Base-by-base conservation (phyloP, 2,113 vertebrate species). In the Macaca mulatta region DNA sequence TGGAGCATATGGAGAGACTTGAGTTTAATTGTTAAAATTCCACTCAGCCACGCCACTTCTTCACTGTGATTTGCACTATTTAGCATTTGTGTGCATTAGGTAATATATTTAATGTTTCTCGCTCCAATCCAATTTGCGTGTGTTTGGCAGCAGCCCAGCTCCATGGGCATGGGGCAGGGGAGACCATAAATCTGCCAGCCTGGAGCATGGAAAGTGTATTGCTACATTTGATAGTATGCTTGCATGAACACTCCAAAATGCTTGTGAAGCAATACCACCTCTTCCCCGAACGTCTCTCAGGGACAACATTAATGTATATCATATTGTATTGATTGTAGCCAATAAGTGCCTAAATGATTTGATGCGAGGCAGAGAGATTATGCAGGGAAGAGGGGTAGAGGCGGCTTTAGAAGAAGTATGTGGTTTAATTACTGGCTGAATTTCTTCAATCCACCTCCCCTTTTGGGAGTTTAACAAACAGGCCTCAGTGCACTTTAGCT, bases 381-480 rank as follows among this genome's bases (percentile, higher is more conserved):
- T 98, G 98, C 97, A 93, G 79, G 97, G 92, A 97, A 97, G 97
- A 97, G 89, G 93, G 96, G 97, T 72, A 97, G 97, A 97, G 93
- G 97, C 97, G 94, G 96, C 98, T 97, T 97, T 97, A 97, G 89
- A 99, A 99, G 98, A 98, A 98, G 98, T 98, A 98, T 98, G 98
- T 80, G 98, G 98, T 99, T 99, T 99, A 98, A 99, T 99, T 99
- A 99, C 98, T 97, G 98, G 98, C 98, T 99, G 98, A 98, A 98
- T 98, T 98, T 98, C 22, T 1, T 97, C 98, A 97, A 98, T 98
- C 98, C 97, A 6, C 96, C 95, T 96, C 97, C 98, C 98, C 98
- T 97, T 98, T 89, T 30, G 98, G 99, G 98, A 99, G 98, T 99
- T 99, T 99, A 99, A 99, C 99, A 99, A 99, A 99, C 98, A 98